Evolutionary conservation across 2,797 vertebrate genomes (phyloP).

Genomic region (Sebastiscus tertius): DNA sequence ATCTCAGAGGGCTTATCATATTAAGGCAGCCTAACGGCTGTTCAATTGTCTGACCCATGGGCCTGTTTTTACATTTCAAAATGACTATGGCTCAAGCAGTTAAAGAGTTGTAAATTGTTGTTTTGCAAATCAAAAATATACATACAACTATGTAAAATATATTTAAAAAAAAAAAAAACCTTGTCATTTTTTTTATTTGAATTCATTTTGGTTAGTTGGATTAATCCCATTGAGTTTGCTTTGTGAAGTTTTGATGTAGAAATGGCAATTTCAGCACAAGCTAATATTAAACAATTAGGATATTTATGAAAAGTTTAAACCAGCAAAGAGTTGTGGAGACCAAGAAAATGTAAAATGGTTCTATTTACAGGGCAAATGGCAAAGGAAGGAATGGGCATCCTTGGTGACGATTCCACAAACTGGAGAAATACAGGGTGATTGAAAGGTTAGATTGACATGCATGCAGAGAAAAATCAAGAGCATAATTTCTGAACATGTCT

Average conservation of each 20-base stretch:
- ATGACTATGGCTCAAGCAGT: background rate
- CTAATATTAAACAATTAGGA: background rate
- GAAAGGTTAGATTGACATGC: too few relatives aligned
- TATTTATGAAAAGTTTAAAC: background rate
- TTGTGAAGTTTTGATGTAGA: background rate
- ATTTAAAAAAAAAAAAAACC: background rate
- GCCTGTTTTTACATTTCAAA: background rate
- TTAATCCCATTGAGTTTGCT: too few relatives aligned
- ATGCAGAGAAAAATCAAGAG: too few relatives aligned
- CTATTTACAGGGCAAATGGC: background rate
- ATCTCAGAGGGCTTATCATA: background rate
- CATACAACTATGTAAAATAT: background rate
- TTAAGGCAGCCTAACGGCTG: background rate
- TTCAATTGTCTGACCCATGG: background rate
- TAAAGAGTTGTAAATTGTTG: background rate
- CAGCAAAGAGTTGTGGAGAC: too few relatives aligned
- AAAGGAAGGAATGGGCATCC: too few relatives aligned
- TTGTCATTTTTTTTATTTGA: too few relatives aligned
- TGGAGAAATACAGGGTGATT: background rate
- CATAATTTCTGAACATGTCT: too few relatives aligned
- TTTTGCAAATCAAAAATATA: background rate
- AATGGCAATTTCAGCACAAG: background rate
- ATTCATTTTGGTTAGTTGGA: too few relatives aligned
- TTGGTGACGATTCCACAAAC: too few relatives aligned
- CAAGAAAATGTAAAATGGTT: background rate